A percentile compares a stretch with the other conserved stretches of the same genome.
Conservation (phyloP, 2,797 vertebrate genomes). For the Ara ararauna region DNA sequence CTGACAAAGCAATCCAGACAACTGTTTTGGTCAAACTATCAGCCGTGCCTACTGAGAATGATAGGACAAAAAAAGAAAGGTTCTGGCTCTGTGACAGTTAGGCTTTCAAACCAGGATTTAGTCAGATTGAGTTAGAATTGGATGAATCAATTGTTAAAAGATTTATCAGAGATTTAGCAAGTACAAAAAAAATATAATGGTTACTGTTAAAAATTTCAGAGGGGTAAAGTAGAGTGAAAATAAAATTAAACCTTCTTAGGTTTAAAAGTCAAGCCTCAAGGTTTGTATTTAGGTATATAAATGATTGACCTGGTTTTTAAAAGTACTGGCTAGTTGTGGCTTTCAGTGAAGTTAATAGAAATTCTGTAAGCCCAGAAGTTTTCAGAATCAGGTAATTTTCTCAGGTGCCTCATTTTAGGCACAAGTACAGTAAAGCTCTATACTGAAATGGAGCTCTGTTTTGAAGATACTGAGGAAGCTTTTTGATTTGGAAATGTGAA, state of each 20-base stretch:
- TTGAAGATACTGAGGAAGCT: rapidly evolving
- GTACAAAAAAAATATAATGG: neutral
- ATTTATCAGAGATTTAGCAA: neutral
- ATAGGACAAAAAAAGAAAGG: neutral
- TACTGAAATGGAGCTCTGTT: neutral
- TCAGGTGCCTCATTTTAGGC: neutral
- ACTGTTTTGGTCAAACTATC: neutral
- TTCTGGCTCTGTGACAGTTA: neutral
- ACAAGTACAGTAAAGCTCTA: neutral
- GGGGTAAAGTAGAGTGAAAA: neutral
- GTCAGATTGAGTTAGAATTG: neutral
- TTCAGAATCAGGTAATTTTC: neutral
- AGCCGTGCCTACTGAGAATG: neutral
- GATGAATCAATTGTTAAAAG: neutral
- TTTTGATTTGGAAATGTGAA: neutral
- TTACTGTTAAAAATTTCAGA: neutral
- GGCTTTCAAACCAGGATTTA: neutral
- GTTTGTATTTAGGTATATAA: neutral
- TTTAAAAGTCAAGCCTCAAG: neutral
- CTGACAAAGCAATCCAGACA: neutral
- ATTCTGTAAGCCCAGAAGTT: neutral
- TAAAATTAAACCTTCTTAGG: neutral
- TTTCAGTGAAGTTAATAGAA: neutral
- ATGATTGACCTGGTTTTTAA: neutral
- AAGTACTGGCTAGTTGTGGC: neutral